Base-by-base conservation (phyloP, 2,113 vertebrate species). In the Rhizomys pruinosus region DNA sequence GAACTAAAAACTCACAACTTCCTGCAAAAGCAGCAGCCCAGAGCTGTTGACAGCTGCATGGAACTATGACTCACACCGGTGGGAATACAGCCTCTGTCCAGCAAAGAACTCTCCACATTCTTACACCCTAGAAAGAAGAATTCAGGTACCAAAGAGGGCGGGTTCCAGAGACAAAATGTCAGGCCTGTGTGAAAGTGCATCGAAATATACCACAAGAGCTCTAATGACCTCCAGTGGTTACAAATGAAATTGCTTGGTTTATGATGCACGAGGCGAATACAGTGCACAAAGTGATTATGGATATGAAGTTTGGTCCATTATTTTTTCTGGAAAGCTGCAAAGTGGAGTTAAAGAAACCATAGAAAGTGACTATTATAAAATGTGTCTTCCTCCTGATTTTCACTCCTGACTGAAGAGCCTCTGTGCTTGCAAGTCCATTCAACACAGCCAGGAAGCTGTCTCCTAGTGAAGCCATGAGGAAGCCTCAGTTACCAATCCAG, bases 161-260 rank as follows among this genome's bases (percentile, higher is more conserved):
- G 34, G 87, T 95, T 94, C 69, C 91, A 87, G 59, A 1, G 68
- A 92, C 78, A 64, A 52, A 61, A 84, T 66, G 55, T 89, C 92
- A 92, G 76, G 72, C 64, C 88, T 84, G 42, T 42, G n/a, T 78
- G 61, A 69, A 32, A 2, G 8, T 10, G 66, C 57, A n/a, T 72
- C 94, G 64, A 92, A 93, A n/a, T 47, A 81, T 12, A 93, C 68
- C 81, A 86, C 90, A 82, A 61, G 93, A 66, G 84, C 96, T 94
- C 96, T 94, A 37, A 59, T 94, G 96, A 78, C 96, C 96, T 93
- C 97, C 80, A 94, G 96, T 93, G 97, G 94, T 87, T 29, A 87
- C 27, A 76, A 73, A 12, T 90, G 81, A 90, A 93, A 96, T 81
- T 96, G 93, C 93, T 63, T 42, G 25, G 27, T 78, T n/a, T 68